Base-by-base conservation (phyloP, 2,888 invertebrate species). In the Aporophyla nigra region DNA sequence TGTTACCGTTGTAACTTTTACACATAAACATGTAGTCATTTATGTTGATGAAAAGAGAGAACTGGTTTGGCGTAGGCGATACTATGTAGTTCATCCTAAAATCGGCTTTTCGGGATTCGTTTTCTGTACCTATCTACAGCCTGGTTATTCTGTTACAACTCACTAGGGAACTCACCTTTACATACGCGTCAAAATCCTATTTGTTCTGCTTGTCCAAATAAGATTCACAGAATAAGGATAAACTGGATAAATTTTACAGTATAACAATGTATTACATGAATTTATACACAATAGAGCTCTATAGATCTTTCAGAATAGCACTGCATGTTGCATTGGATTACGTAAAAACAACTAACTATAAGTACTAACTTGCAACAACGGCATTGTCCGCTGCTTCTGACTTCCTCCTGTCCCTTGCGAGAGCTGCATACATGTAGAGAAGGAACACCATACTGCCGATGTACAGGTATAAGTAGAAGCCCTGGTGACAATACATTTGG, bases 401-500 rank as follows among this genome's bases (percentile, higher is more conserved):
- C 88, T 96, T 96, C 16, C 98, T 97, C 81, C 97, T 96, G 86
- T 97, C 98, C 92, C 98, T 97, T 43, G 98, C 96, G 87, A 99
- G 96, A 79, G 98, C 98, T 70, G 98, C 97, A 91, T 98, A 98
- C 97, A 98, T 98, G 93, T 98, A 98, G 78, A 98, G 97, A 71
- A 99, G 97, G 92, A 99, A 99, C 76, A 98, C 97, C 97, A 99
- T 99, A 91, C 98, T 98, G 82, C 98, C 98, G 90, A 98, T 97
- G 95, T 99, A 99, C 84, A 99, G 97, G 94, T 99, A 99, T 84
- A 99, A 96, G 95, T 99, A 99, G 96, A 98, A 99, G 19, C 98
- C 98, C 97, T 98, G 95, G 27, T 86, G 86, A 86, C 66, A 81
- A 87, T 1, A 78, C 21, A 74, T 19, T 1, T 51, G 33, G 1